Conservation (phyloP, 1,140 invertebrate genomes). For the Aethina tumida region DNA sequence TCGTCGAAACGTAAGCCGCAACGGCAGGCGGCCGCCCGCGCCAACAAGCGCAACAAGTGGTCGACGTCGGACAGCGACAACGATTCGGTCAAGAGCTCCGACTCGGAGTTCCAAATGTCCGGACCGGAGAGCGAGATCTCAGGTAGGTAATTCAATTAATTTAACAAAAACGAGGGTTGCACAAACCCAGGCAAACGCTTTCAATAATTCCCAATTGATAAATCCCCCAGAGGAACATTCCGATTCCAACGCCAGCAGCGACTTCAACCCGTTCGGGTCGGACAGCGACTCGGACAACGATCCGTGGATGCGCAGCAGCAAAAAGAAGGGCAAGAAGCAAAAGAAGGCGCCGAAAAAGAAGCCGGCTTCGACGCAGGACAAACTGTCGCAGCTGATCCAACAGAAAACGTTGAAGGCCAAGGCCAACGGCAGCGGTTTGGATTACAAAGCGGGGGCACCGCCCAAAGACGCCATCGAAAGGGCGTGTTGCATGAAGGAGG, state of each 20-base stretch:
- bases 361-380: slow-evolving; percentile 64
- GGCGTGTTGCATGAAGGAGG: slow-evolving; percentile 86
- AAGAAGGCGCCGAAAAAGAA: slow-evolving; percentile 57
- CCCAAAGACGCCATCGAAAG: slow-evolving; percentile 73
- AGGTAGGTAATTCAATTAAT: no score
- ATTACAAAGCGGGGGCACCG: slow-evolving; percentile 42
- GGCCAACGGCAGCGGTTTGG: slow-evolving; percentile 25
- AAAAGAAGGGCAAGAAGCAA: slow-evolving; percentile 59
- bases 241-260: slow-evolving; percentile 60
- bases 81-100: slow-evolving; percentile 43
- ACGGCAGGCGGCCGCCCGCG: slow-evolving; percentile 58
- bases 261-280: slow-evolving; percentile 81
- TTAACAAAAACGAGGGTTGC: no score
- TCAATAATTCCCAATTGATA: no score
- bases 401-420: slow-evolving; percentile 39
- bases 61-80: slow-evolving; percentile 54
- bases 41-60: slow-evolving; percentile 57
- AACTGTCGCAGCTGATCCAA: slow-evolving; percentile 57
- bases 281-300: slow-evolving; percentile 78
- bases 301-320: slow-evolving; percentile 72
- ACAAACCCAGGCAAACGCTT: no score
- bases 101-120: slow-evolving; percentile 52
- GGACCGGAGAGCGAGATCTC: slow-evolving; percentile 47
- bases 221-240: slow-evolving; percentile 50
- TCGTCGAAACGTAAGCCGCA: slow-evolving; percentile 52